phyloP scores from a whole-genome alignment of 1,140 invertebrate genomes.

The Anadara kagoshimensis region DNA sequence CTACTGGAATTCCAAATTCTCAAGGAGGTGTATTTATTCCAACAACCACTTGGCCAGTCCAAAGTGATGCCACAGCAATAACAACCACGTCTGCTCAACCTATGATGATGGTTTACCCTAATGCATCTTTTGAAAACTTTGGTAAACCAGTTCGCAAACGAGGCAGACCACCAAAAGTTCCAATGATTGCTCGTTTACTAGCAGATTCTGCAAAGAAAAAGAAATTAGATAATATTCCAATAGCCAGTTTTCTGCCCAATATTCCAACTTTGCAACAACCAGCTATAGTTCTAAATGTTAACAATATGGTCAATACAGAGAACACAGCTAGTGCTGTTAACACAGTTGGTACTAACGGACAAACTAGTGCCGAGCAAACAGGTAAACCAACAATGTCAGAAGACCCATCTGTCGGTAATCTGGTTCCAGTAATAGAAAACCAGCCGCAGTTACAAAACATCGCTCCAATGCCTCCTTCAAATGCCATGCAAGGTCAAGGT shows the following conservation, averaged over 20 bases:
- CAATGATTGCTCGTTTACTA: slow-evolving; percentile 55
- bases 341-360: slow-evolving; percentile 12
- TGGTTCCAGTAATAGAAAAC: neutral
- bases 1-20: slow-evolving; percentile 11
- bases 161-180: slow-evolving; percentile 63
- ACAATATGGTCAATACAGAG: slow-evolving; percentile 42
- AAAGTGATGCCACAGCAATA: slow-evolving; percentile 1
- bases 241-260: slow-evolving; percentile 33
- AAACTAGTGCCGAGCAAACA: slow-evolving; percentile 1
- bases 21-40: slow-evolving; percentile 30
- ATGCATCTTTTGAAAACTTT: slow-evolving; percentile 36
- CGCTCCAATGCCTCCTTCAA: neutral
- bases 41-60: slow-evolving; percentile 6
- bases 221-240: slow-evolving; percentile 11
- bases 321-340: slow-evolving; percentile 25
- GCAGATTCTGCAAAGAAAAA: slow-evolving; percentile 39
- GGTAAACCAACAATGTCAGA: neutral
- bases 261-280: slow-evolving; percentile 21
- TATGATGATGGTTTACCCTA: slow-evolving; percentile 63
- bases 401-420: neutral
- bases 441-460: neutral
- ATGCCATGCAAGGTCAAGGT: no score
- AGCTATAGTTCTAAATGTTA: slow-evolving; percentile 37
- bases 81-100: slow-evolving; percentile 41
- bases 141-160: slow-evolving; percentile 57